Conservation (phyloP, 2,113 vertebrate genomes). For the Chloropsis cyanopogon region DNA sequence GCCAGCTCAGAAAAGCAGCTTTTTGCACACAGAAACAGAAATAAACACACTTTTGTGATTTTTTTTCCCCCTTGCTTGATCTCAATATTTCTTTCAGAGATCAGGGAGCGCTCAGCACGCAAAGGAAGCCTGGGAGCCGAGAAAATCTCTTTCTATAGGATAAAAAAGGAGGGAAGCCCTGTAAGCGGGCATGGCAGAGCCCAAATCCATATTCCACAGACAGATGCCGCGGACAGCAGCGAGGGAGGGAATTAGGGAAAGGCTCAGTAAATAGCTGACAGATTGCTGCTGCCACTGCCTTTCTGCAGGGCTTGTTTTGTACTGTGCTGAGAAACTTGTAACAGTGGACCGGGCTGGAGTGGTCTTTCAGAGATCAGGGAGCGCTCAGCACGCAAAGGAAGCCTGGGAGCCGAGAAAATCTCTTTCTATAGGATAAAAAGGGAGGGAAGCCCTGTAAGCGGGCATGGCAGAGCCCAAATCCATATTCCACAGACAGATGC, state of each 20-base stretch:
- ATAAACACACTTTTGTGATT: not conserved
- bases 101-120: not conserved
- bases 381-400: not conserved
- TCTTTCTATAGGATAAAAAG: not conserved
- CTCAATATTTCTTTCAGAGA: not conserved
- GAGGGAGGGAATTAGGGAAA: not conserved
- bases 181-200: accelerated
- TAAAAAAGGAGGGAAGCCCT: not conserved
- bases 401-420: not conserved
- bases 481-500: not conserved
- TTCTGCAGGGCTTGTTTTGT: slow-evolving; percentile 6
- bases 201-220: accelerated
- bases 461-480: accelerated
- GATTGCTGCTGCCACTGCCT: slow-evolving; percentile 28
- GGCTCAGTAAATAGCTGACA: slow-evolving; percentile 22
- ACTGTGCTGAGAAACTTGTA: not conserved
- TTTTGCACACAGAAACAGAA: not conserved
- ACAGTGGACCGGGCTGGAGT: not conserved
- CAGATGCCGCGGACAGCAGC: not conserved
- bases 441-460: not conserved
- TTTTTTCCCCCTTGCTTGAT: no score
- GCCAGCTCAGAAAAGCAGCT: not conserved
- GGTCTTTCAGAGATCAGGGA: not conserved
- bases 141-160: not conserved
- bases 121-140: not conserved